Conservation (phyloP, 2,888 invertebrate genomes). For the Ornithoptera alexandrae region DNA sequence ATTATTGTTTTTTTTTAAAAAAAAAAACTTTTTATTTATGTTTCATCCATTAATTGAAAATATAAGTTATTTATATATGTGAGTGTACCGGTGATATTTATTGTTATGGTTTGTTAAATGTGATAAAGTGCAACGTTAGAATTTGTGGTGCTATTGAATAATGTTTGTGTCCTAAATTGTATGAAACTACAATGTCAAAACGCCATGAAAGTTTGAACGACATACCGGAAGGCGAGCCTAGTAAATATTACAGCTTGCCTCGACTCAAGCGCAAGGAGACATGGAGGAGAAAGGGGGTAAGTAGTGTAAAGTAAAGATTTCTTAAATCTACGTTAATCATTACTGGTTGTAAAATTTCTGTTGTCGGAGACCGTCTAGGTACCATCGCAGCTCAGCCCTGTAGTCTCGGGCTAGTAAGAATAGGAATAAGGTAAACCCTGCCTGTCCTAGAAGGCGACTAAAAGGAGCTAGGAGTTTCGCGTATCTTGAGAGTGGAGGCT, state of each 20-base stretch:
- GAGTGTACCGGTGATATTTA: not conserved
- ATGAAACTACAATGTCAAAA: constrained; percentile 18
- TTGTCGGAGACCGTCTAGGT: too few species aligned
- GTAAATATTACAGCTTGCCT: constrained; percentile 59
- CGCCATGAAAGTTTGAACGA: constrained; percentile 20
- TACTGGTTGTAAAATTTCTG: too few species aligned
- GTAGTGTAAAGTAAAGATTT: constrained; percentile 34
- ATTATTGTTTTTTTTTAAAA: too few species aligned
- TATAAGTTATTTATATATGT: too few species aligned
- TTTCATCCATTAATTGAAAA: not conserved
- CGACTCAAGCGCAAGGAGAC: constrained; percentile 61
- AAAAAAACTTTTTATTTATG: not conserved
- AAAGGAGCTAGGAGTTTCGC: too few species aligned
- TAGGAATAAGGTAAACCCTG: too few species aligned
- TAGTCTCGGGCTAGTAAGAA: too few species aligned
- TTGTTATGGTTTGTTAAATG: not conserved
- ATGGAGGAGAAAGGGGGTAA: constrained; percentile 68
- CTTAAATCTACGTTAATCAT: too few species aligned
- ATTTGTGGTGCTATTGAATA: not conserved
- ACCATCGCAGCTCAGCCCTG: too few species aligned
- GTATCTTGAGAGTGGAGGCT: too few species aligned
- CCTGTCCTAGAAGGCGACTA: too few species aligned
- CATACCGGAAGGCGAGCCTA: constrained; percentile 43
- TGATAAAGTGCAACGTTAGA: not conserved
- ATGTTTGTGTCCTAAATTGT: constrained; percentile 8